Base-by-base conservation (phyloP, 2,113 vertebrate genomes). In the Sylvilagus bachmani region DNA sequence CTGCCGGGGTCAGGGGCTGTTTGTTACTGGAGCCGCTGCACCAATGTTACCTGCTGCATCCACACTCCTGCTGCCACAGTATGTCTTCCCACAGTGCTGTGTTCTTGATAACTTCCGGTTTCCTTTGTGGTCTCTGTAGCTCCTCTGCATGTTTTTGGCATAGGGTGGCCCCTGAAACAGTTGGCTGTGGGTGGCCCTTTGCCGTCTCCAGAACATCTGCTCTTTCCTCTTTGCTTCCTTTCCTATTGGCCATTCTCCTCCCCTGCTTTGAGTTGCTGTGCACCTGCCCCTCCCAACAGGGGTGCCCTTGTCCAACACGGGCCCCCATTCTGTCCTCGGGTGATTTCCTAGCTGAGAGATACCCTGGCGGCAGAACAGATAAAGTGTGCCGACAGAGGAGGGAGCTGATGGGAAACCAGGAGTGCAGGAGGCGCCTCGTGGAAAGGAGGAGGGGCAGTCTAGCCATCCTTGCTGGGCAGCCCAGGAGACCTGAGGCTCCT, bases 321-420 rank as follows among this genome's bases (percentile, higher is more conserved):
- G 44, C 44, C 44, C 44, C 44, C 8, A 49, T 9, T 7, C 55
- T 27, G 58, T 29, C 36, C 36, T 73, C 67, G 22, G 53, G 33
- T 22, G 25, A 58, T 21, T 12, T 6, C 10, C 3, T 2, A 9
- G 44, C 7, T 6, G 44, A 44, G 44, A 44, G 44, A 44, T 44
- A 6, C 44, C 10, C 24, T 0, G 2, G 10, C 2, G 21, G 25
- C 24, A 53, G 12, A 51, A 10, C 10, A 36, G 53, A 73, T 25
- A 29, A 19, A 36, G 61, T 13, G 4, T 79, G 53, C 51, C 22
- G 77, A 31, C 66, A 2, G 31, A 27, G 14, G 12, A 44, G 44
- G 44, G 7, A 6, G 44, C 44, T 44, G 9, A 2, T 5, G 25
- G 58, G 8, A 64, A 49, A n/a, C 25, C 36, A 19, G 70, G 55